These are phyloP conservation scores for Diloba caeruleocephala DNA, from an alignment of 2,888 invertebrate genomes.

Conservation along the genomic window DNA sequence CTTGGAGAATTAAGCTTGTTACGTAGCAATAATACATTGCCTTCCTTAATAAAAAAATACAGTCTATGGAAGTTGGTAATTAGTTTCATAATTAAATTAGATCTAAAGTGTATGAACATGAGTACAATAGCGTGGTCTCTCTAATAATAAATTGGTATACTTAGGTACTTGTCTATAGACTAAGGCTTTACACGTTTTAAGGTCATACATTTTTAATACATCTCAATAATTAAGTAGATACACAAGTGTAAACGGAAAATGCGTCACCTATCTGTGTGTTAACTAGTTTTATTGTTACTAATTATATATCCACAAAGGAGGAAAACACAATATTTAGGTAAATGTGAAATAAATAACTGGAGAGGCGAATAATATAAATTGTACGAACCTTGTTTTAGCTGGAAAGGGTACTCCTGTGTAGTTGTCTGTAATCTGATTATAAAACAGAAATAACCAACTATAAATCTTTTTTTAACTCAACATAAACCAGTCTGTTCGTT, in stretches of 20 bases:
- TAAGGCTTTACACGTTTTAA: constrained; percentile 12
- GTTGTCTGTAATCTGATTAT: constrained; percentile 13
- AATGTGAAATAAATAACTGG: neutral
- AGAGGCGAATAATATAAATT: neutral
- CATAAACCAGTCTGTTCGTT: constrained; percentile 43
- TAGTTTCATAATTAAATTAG: too few species aligned
- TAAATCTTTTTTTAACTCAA: constrained; percentile 31
- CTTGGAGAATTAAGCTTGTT: too few species aligned
- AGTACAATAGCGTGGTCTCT: too few species aligned
- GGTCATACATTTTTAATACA: constrained; percentile 24
- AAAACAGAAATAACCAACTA: constrained; percentile 25
- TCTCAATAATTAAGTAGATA: constrained; percentile 13
- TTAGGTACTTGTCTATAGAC: constrained; percentile 10
- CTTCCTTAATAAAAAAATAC: too few species aligned
- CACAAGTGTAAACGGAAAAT: constrained; percentile 16
- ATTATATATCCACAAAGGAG: constrained; percentile 9
- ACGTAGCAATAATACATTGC: too few species aligned
- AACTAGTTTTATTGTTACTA: constrained; percentile 5
- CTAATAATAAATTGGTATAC: constrained; percentile 13
- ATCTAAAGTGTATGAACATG: too few species aligned
- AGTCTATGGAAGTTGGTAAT: too few species aligned
- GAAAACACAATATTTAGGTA: neutral
- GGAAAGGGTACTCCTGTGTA: constrained; percentile 2
- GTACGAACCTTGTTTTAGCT: constrained; percentile 24
- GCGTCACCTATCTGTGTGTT: constrained; percentile 29